Evolutionary conservation across 1,140 invertebrate species (phyloP).

Genomic region (Lordiphosa mommai): DNA sequence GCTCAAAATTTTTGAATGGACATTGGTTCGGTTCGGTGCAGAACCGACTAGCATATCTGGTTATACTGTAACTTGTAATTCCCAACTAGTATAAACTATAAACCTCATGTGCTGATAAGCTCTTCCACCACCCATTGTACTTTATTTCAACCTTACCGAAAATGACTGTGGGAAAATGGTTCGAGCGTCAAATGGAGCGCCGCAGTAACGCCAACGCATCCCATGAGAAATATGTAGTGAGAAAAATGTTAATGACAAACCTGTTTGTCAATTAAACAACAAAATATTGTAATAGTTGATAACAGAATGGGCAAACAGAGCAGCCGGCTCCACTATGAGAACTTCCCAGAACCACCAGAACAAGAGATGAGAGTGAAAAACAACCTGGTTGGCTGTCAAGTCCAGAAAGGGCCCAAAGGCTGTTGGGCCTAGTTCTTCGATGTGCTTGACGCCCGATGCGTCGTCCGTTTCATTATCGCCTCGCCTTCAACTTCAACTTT

Average conservation of each 20-base stretch:
- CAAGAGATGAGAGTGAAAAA: slow-evolving; percentile 21
- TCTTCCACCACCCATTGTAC: slow-evolving; percentile 15
- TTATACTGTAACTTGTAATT: slow-evolving; percentile 23
- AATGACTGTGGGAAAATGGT: slow-evolving; percentile 73
- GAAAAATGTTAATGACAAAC: slow-evolving; percentile 70
- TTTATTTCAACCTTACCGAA: slow-evolving; percentile 29
- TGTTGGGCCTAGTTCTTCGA: slow-evolving; percentile 34
- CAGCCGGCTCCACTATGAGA: slow-evolving; percentile 41
- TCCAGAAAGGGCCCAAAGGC: slow-evolving; percentile 48
- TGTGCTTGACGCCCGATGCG: slow-evolving; percentile 66
- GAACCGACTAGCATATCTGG: too few species aligned
- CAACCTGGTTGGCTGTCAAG: slow-evolving; percentile 53
- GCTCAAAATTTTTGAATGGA: too few species aligned
- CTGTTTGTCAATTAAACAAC: slow-evolving; percentile 76
- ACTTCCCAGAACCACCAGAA: slow-evolving; percentile 59
- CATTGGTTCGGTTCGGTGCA: too few species aligned
- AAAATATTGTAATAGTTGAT: slow-evolving; percentile 77
- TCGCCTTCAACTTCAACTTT: slow-evolving; percentile 44
- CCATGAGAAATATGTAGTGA: slow-evolving; percentile 28
- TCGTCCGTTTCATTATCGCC: slow-evolving; percentile 67
- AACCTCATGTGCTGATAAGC: not conserved
- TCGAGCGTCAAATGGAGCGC: slow-evolving; percentile 67
- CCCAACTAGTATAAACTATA: not conserved
- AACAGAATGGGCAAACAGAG: slow-evolving; percentile 67
- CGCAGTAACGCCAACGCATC: slow-evolving; percentile 45